Evolutionary conservation across 2,797 vertebrate genomes (phyloP), one percentile per base, ranked within the genome.

Genomic region (Fratercula arctica): DNA sequence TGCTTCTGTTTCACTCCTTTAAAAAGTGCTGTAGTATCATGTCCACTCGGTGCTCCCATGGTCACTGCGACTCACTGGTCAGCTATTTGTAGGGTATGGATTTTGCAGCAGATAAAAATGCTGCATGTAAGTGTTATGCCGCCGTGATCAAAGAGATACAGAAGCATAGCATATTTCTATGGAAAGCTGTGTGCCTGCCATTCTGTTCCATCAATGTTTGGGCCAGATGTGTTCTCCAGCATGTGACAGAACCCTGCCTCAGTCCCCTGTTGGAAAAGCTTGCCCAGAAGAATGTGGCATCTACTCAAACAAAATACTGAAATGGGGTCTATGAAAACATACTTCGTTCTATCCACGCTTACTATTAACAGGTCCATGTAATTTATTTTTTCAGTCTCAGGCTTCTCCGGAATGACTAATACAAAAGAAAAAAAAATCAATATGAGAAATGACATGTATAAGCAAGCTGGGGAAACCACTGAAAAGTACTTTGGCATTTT

Each of bases 401-500:
- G 21, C 46, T 87, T 79, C 59, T 85, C 63, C 80, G 43, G n/a
- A 96, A 70, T 79, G 35, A 70, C 48, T 79, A 87, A 90, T 48
- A 63, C 1, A 31, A 81, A 86, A 89, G 28, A 59, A 87, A 91
- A 82, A 82, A 48, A 86, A 57, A 73, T 66, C 77, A 79, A 69
- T 90, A 85, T 74, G 21, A 74, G 46, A 85, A 79, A 85, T 86
- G 13, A n/a, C 26, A 39, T 53, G 13, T 81, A 75, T 86, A 64
- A 90, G 37, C 77, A 93, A 94, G 59, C 43, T 79, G 73, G 39
- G 50, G 33, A 93, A 89, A 82, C 92, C 59, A 77, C 28, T 70
- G 46, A 51, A 82, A 96, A 83, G 39, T 60, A 51, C 26, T 76
- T 82, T 76, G 80, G 33, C 74, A 45, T 92, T 95, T 94, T 92